Conservation (phyloP, 2,113 vertebrate species). For the Thunnus maccoyii region DNA sequence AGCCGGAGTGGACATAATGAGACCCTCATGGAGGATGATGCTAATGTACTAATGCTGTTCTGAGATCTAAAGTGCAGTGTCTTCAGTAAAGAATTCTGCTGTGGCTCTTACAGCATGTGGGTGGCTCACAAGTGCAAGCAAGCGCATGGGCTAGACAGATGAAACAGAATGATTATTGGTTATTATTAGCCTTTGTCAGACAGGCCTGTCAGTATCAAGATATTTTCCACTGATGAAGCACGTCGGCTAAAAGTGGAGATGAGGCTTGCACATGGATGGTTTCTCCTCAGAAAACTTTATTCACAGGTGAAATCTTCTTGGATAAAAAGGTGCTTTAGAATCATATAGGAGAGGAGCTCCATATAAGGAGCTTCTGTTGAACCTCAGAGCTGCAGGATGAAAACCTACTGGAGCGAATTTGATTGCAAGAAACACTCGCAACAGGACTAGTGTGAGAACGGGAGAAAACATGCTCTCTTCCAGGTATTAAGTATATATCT, state of each 20-base stretch:
- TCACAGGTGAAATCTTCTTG: background rate
- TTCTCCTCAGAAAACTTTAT: background rate
- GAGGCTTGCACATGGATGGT: background rate
- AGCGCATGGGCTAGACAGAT: background rate
- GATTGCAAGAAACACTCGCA: too few relatives aligned
- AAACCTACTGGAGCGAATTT: background rate
- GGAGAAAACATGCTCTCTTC: too few relatives aligned
- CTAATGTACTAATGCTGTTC: constrained; percentile 72
- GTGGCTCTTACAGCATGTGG: constrained; percentile 25
- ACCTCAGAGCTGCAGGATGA: background rate
- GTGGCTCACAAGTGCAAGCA: constrained; percentile 21
- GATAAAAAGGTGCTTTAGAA: background rate
- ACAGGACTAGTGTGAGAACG: too few relatives aligned
- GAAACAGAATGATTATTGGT: constrained; percentile 23
- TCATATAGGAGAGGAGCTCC: too few relatives aligned
- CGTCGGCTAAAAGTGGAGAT: background rate
- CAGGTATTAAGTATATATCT: too few relatives aligned
- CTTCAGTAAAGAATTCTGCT: constrained; percentile 16
- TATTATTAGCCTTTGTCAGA: constrained; percentile 25
- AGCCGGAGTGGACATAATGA: constrained; percentile 58
- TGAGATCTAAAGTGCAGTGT: constrained; percentile 55
- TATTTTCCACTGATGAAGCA: constrained; percentile 8
- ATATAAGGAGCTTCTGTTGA: background rate
- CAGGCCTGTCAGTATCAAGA: background rate
- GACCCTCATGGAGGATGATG: constrained; percentile 70